Base-by-base conservation (phyloP, 2,797 vertebrate genomes). In the Callimico goeldii region DNA sequence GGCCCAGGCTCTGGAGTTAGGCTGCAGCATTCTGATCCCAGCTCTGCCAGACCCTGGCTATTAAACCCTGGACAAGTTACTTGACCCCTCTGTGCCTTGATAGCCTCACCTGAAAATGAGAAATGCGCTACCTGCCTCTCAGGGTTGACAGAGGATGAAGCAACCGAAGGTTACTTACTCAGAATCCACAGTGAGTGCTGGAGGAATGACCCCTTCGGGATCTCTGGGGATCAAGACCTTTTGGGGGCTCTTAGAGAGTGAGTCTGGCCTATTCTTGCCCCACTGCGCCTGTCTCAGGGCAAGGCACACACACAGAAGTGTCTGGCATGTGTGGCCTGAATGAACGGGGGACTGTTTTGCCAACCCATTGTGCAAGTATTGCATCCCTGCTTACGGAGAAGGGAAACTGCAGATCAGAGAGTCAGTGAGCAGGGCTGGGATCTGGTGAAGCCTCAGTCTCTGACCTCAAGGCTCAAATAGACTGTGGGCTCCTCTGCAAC, bases 331-430 rank as follows among this genome's bases (percentile, higher is more conserved):
- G 48, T 9, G 36, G 70, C 50, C 0, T 1, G 50, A 75, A 55
- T 52, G 57, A 94, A 72, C 41, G 30, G 22, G 28, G 28, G 46
- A 28, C 1, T 41, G 8, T 57, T 28, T n/a, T n/a, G 50, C 26
- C 50, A 48, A 41, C 20, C 20, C 50, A 52, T 2, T 0, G 1
- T 24, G 24, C 7, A 70, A 58, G 11, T 26, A 15, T 0, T 0
- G 30, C 90, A 55, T 39, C 43, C 22, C 75, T 90, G 33, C 19
- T 80, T 79, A 43, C 0, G 8, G 55, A 36, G 22, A 24, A 77
- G 46, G 50, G 20, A 75, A 58, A 85, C 46, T 24, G 43, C 57
- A n/a, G 43, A 2, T 39, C n/a, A 24, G 75, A 36, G 19, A 50
- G 28, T 8, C 11, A 90, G n/a, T 33, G 64, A 73, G 30, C 33